Evolutionary conservation across 2,888 invertebrate species (phyloP).

Genomic region (Clusia tigrina): DNA sequence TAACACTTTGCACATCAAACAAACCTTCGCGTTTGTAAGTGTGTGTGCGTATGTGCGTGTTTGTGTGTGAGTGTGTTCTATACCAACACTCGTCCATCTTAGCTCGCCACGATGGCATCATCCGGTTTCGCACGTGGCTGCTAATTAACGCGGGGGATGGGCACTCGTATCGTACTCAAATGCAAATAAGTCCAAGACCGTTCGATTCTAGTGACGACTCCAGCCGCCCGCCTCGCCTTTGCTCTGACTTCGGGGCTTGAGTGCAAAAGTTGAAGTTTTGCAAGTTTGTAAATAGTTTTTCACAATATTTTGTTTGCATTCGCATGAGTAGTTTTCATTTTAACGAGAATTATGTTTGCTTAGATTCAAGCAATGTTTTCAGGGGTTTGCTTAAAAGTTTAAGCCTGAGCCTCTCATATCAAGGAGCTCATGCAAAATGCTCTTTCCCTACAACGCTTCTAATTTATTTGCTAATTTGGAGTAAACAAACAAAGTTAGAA

Average conservation of each 20-base stretch:
- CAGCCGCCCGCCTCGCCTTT: too few relatives aligned
- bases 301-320: background rate
- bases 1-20: constrained; percentile 21
- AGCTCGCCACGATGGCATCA: too few relatives aligned
- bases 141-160: constrained; percentile 48
- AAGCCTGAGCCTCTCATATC: background rate
- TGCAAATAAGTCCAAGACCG: too few relatives aligned
- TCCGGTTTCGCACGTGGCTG: constrained; percentile 51
- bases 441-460: background rate
- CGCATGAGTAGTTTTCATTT: background rate
- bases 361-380: background rate
- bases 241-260: background rate
- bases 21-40: too few relatives aligned
- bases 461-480: background rate
- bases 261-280: constrained; percentile 1
- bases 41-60: too few relatives aligned
- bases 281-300: background rate
- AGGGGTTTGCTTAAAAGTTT: too few relatives aligned
- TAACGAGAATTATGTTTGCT: background rate
- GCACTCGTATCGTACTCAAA: background rate
- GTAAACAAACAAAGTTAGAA: background rate
- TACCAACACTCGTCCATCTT: too few relatives aligned
- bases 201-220: too few relatives aligned
- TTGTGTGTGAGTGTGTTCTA: too few relatives aligned
- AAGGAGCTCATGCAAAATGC: background rate